phyloP scores from a whole-genome alignment of 2,888 invertebrate species.

The Xestoiulus laeticollis region DNA sequence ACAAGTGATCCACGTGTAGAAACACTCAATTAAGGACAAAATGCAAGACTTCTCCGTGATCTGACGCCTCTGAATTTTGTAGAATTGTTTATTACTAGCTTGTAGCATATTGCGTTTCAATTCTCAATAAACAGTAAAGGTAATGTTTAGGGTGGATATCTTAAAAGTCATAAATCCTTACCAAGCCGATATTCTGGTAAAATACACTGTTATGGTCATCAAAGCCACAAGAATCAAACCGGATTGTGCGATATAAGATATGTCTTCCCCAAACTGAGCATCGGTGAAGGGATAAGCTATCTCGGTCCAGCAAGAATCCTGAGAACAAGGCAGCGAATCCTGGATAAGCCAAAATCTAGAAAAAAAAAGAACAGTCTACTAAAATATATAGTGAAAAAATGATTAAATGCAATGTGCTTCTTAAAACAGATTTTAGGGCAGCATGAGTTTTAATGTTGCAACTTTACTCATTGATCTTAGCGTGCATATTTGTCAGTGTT shows the following conservation, averaged over 20 bases:
- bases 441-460: no score
- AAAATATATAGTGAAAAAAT: background rate
- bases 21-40: no score
- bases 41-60: no score
- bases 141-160: no score
- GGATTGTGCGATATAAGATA: background rate
- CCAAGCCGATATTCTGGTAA: background rate
- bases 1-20: no score
- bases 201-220: background rate
- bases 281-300: conserved; percentile 31
- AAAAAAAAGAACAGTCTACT: no score
- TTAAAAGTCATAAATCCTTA: background rate
- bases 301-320: conserved; percentile 35
- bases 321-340: background rate
- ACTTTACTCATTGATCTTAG: no score
- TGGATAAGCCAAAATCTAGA: conserved; percentile 44
- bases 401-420: background rate
- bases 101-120: no score
- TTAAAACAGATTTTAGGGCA: background rate
- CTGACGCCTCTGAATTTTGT: no score
- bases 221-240: background rate
- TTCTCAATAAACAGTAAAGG: no score
- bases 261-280: background rate
- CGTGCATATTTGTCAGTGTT: no score
- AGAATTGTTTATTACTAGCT: no score